A percentile compares a stretch with the other conserved stretches of the same genome.
Conservation (phyloP, 2,113 vertebrate species). For the Odontesthes bonariensis region DNA sequence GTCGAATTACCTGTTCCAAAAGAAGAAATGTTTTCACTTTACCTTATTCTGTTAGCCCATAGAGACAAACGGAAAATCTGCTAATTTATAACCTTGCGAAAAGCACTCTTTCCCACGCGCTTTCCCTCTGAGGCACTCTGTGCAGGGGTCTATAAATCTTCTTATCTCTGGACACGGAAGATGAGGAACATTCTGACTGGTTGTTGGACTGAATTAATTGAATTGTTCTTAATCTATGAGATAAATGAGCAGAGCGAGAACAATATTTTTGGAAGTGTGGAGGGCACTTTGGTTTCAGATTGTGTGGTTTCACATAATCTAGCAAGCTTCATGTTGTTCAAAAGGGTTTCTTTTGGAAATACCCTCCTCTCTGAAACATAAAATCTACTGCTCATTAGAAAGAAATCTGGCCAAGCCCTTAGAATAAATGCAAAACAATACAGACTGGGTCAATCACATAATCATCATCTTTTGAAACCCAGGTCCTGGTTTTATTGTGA, state of each 20-base stretch:
- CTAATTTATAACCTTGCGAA: slow-evolving; percentile 48
- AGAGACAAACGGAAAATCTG: slow-evolving; percentile 43
- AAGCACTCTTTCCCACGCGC: slow-evolving; percentile 57
- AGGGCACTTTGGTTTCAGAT: slow-evolving; percentile 12
- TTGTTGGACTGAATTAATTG: slow-evolving; percentile 56
- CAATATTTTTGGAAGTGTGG: slow-evolving; percentile 10
- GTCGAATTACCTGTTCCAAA: slow-evolving; percentile 32
- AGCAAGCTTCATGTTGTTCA: not conserved
- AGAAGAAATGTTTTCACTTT: slow-evolving; percentile 53
- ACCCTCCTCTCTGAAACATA: not conserved
- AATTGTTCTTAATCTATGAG: slow-evolving; percentile 53
- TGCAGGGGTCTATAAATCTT: slow-evolving; percentile 64
- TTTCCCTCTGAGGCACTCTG: slow-evolving; percentile 37
- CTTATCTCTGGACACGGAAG: slow-evolving; percentile 46
- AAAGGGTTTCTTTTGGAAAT: not conserved
- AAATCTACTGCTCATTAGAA: not conserved
- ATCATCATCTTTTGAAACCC: slow-evolving; percentile 37
- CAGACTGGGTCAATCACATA: not conserved
- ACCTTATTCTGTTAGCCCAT: slow-evolving; percentile 37
- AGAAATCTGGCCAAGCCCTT: slow-evolving; percentile 28
- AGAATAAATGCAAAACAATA: slow-evolving; percentile 34
- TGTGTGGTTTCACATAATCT: slow-evolving; percentile 1
- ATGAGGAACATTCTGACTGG: slow-evolving; percentile 39
- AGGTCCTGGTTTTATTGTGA: slow-evolving; percentile 35
- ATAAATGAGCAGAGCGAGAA: slow-evolving; percentile 39